Conservation (phyloP, 1,140 invertebrate genomes). For the Philopotamus ludificatus region DNA sequence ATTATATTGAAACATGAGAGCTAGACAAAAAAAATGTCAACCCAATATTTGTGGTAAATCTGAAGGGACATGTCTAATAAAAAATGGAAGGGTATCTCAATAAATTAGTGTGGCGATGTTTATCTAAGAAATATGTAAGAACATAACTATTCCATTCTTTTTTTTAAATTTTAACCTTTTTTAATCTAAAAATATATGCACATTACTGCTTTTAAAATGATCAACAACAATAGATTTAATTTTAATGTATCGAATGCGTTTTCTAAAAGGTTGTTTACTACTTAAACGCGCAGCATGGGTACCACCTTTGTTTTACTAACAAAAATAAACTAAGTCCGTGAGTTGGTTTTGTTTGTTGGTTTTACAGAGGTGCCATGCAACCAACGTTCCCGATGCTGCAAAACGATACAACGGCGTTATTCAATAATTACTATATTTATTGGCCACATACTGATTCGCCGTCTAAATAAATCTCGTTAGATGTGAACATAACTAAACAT, state of each 20-base stretch:
- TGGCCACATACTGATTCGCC: background rate
- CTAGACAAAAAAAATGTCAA: too few species aligned
- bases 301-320: constrained; percentile 24
- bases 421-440: constrained; percentile 4
- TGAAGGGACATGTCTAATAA: too few species aligned
- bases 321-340: constrained; percentile 25
- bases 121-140: too few species aligned
- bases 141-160: too few species aligned
- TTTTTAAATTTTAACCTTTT: too few species aligned
- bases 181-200: too few species aligned
- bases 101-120: too few species aligned
- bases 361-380: constrained; percentile 2
- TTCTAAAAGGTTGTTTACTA: background rate
- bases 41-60: too few species aligned
- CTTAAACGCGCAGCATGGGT: background rate
- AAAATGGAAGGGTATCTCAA: too few species aligned
- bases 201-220: too few species aligned
- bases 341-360: constrained; percentile 20
- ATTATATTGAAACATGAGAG: too few species aligned
- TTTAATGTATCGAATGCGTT: background rate
- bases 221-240: too few species aligned
- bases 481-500: background rate
- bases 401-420: background rate
- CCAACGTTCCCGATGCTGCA: constrained; percentile 12
- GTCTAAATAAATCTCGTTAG: background rate